Evolutionary conservation across 2,888 invertebrate genomes (phyloP), one percentile per base, ranked within the genome.

Genomic region (Seira ritae): DNA sequence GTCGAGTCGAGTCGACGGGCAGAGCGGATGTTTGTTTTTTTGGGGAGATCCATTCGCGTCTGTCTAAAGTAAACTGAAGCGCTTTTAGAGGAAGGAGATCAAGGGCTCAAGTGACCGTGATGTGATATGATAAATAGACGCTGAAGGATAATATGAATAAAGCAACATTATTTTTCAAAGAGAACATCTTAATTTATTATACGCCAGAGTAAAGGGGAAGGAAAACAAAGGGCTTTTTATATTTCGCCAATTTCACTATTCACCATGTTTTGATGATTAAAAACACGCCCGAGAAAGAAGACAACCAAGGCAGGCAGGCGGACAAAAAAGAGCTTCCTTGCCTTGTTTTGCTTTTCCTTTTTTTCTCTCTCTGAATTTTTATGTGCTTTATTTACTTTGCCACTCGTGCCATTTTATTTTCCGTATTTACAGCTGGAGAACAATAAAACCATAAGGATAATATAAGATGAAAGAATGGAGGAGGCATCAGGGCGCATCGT

Each of bases 321-420:
- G 31, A 31, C 2, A 31, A 31, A 31, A 31, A 31, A 8, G 55
- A 8, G 1, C 55, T 55, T 55, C 8, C 8, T 8, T 31, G 2
- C 2, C 31, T 31, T 31, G 31, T 8, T 31, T 4, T 8, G 2
- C 31, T 31, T 8, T 31, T 55, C 12, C 6, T 55, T 55, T 55
- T n/a, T 55, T 15, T 55, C 15, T 55, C n/a, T 55, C 55, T n/a
- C 55, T 8, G 55, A 55, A 55, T 55, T 55, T 17, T 55, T 12
- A 55, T 55, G 17, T 31, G 31, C 12, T 55, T 55, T 55, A 55
- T 55, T 55, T 55, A 55, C 55, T 55, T 55, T 55, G 55, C 55
- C 55, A 55, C 55, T 55, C 55, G 55, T 55, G 55, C 55, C 55
- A 55, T 15, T 55, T 55, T 55, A 55, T 55, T 55, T 55, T n/a